These are phyloP conservation scores for Drosophila insularis DNA, from an alignment of 1,140 invertebrate species.

Conservation along the genomic window DNA sequence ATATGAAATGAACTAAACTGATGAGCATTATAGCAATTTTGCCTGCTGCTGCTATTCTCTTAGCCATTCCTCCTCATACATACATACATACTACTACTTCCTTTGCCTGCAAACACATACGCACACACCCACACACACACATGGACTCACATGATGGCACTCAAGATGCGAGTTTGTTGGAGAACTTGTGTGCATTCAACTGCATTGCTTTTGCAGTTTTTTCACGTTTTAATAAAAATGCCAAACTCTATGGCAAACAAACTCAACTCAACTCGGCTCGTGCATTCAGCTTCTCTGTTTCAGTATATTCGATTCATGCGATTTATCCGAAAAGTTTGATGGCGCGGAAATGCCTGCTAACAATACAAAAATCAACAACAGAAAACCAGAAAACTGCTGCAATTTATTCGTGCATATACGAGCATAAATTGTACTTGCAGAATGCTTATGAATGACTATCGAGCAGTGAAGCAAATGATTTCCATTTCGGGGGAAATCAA, in stretches of 20 bases:
- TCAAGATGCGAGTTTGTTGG: constrained; percentile 51
- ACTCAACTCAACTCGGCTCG: neutral
- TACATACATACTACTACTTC: neutral
- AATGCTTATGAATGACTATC: constrained; percentile 43
- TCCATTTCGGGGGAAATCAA: constrained; percentile 4
- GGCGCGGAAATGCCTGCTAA: constrained; percentile 61
- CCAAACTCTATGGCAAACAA: constrained; percentile 36
- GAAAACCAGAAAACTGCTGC: constrained; percentile 19
- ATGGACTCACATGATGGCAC: constrained; percentile 34
- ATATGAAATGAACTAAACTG: constrained; percentile 51
- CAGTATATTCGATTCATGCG: constrained; percentile 52
- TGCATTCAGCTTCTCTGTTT: constrained; percentile 1
- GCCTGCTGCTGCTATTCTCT: neutral
- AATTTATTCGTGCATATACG: constrained; percentile 50
- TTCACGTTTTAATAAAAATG: constrained; percentile 63
- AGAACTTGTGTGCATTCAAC: constrained; percentile 68
- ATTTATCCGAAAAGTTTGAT: constrained; percentile 70
- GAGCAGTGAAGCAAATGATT: neutral
- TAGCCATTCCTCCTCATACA: neutral
- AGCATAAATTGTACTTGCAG: constrained; percentile 29
- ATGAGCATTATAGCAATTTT: constrained; percentile 47
- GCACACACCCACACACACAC: neutral
- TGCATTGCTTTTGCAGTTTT: constrained; percentile 60
- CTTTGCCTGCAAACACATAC: too few relatives aligned
- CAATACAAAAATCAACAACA: constrained; percentile 39